Base-by-base conservation (phyloP, 1,140 invertebrate species). In the Matsumurasca onukii region DNA sequence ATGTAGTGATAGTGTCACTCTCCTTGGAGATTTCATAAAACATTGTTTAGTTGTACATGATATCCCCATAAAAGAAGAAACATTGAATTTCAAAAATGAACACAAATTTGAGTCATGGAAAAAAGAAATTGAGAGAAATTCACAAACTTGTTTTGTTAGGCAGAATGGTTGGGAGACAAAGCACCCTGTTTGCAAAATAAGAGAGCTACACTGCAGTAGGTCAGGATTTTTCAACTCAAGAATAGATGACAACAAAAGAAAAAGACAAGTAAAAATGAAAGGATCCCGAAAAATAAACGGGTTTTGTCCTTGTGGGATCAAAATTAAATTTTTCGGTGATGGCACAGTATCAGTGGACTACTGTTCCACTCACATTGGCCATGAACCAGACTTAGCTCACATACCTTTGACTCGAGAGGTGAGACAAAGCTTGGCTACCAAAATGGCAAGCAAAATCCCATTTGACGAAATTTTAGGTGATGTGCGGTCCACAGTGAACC, bases 231-330 rank as follows among this genome's bases (percentile, higher is more conserved):
- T 31, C 20, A 30, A 31, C 15, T 17, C 29, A 63, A 63, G 34
- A 31, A 15, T 25, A 20, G 17, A 30, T 31, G 17, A 30, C 12
- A 5, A 29, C 9, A 17, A 17, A 20, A 30, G 61, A 31, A 30
- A 63, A 31, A 63, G 61, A 34, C 13, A 30, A 63, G n/a, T 63
- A 34, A 63, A 63, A 63, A 30, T 31, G 15, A 29, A 63, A 34
- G 61, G 61, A 20, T 20, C 61, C 1, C 15, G 29, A 34, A 63
- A 63, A 63, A 63, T 63, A 20, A 63, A 63, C 34, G 29, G 29
- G 2, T 63, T 20, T 63, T 63, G 61, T 34, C 61, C 61, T 12
- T 30, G 29, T 31, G 31, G 29, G n/a, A 63, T 63, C n/a, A 63
- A 17, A n/a, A 31, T 34, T 63, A 63, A 1, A 1, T 20, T 31